phyloP scores from a whole-genome alignment of 2,797 vertebrate species.

The Rallus crepitans region DNA sequence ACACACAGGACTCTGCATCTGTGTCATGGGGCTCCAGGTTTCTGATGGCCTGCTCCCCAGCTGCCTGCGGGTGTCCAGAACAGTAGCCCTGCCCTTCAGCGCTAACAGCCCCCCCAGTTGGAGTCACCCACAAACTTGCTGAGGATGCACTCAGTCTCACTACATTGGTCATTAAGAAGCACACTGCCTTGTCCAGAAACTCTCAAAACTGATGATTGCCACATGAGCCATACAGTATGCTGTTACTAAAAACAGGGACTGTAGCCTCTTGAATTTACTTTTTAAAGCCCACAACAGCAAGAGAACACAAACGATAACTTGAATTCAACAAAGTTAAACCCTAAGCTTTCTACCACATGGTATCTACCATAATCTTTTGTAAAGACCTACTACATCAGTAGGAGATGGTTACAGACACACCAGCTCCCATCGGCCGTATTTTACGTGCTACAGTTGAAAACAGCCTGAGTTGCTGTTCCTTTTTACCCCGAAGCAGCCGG shows the following conservation, averaged over 20 bases:
- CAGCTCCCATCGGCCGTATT: accelerated
- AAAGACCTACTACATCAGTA: background rate
- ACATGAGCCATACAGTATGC: accelerated
- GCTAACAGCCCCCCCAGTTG: accelerated
- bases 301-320: background rate
- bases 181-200: background rate
- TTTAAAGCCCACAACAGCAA: accelerated
- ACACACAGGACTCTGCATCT: accelerated
- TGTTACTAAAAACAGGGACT: accelerated
- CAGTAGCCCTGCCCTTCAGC: background rate
- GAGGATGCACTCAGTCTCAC: background rate
- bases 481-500: background rate
- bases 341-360: background rate
- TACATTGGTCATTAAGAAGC: accelerated
- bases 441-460: accelerated
- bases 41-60: background rate
- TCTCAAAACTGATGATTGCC: too few species aligned
- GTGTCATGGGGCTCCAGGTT: background rate
- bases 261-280: background rate
- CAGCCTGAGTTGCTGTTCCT: background rate
- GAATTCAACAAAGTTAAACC: background rate
- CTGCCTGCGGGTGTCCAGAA: accelerated
- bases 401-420: background rate
- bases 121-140: accelerated
- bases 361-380: background rate